Evolutionary conservation across 1,140 invertebrate genomes (phyloP).

Genomic region (Piezodorus guildinii): DNA sequence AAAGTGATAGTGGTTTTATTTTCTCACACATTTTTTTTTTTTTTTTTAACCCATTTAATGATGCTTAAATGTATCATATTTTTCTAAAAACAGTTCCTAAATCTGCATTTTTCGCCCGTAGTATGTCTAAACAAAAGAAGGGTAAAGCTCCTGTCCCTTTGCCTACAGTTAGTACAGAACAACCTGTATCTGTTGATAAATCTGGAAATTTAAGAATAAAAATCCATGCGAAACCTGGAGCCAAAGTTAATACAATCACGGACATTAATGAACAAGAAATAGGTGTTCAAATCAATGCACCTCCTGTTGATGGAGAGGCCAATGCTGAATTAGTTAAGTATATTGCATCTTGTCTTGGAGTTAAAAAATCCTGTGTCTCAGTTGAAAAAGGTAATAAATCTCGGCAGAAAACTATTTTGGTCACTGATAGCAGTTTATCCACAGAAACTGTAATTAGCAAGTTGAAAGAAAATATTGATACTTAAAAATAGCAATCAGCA

Average conservation of each 20-base stretch:
- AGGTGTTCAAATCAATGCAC: slow-evolving; percentile 59
- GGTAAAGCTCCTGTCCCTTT: background rate
- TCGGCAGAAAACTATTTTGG: slow-evolving; percentile 24
- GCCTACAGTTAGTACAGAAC: background rate
- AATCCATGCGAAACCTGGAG: slow-evolving; percentile 63
- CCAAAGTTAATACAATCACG: slow-evolving; percentile 58
- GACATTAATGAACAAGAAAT: slow-evolving; percentile 44
- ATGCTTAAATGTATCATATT: too few relatives aligned
- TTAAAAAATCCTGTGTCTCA: slow-evolving; percentile 55
- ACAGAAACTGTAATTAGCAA: slow-evolving; percentile 15
- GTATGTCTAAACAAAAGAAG: slow-evolving; percentile 19
- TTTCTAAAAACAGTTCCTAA: too few relatives aligned
- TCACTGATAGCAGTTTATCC: slow-evolving; percentile 17
- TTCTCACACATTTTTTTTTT: too few relatives aligned
- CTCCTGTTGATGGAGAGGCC: slow-evolving; percentile 66
- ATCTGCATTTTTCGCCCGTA: background rate
- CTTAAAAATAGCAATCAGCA: background rate
- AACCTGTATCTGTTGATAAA: slow-evolving; percentile 43
- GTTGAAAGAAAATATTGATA: slow-evolving; percentile 15
- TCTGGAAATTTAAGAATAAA: slow-evolving; percentile 48
- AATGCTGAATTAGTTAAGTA: slow-evolving; percentile 63
- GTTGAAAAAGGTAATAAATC: slow-evolving; percentile 45
- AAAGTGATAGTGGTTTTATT: too few relatives aligned
- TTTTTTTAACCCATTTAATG: too few relatives aligned
- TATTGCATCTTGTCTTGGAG: slow-evolving; percentile 48